These are phyloP conservation scores for Poeciliopsis prolifica DNA, from an alignment of 2,113 vertebrate species.

Conservation along the genomic window DNA sequence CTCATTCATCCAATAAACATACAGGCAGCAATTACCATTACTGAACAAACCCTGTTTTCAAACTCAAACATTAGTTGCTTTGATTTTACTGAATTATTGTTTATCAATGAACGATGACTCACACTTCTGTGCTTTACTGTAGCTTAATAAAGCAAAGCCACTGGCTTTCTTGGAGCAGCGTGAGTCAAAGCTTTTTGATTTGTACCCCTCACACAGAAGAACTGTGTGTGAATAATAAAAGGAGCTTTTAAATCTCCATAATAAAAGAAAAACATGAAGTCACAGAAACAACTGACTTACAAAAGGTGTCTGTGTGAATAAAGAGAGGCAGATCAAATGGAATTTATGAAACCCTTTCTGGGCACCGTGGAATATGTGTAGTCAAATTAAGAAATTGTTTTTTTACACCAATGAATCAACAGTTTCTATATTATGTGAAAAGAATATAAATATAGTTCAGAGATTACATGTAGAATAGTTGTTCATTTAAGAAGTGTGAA, in stretches of 20 bases:
- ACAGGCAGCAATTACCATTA: too few relatives aligned
- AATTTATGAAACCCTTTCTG: conserved; percentile 15
- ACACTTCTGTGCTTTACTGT: neutral
- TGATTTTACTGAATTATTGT: neutral
- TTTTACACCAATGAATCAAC: conserved; percentile 24
- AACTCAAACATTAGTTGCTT: neutral
- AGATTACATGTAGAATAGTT: neutral
- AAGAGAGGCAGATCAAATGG: neutral
- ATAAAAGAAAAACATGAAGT: conserved; percentile 34
- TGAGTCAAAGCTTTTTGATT: conserved; percentile 24
- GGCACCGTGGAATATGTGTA: neutral
- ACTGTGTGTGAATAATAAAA: conserved; percentile 34
- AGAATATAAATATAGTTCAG: neutral
- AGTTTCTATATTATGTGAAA: conserved; percentile 1
- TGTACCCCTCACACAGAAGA: conserved; percentile 28
- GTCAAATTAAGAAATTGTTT: neutral
- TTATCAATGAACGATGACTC: neutral
- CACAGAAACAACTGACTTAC: conserved; percentile 26
- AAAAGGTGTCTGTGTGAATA: neutral
- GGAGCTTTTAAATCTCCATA: conserved; percentile 34
- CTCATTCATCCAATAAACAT: too few relatives aligned
- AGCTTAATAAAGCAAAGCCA: neutral
- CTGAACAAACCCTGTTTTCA: neutral
- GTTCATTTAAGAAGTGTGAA: too few relatives aligned
- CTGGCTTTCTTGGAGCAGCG: conserved; percentile 4